Base-by-base conservation (phyloP, 1,140 invertebrate species). In the Capitella teleta region DNA sequence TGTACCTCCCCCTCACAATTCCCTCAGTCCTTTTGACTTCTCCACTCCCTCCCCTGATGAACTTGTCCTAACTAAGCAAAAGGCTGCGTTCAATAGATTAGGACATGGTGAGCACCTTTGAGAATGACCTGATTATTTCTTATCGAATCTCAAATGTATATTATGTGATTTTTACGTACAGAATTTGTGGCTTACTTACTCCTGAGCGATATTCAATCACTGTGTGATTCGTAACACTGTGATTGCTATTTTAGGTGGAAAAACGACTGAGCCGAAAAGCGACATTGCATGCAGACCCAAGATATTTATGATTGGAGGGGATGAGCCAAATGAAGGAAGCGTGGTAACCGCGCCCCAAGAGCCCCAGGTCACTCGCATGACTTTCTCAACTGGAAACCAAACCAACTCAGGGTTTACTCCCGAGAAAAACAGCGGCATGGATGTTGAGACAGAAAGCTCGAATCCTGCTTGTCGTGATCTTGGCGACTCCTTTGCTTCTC, bases 41-140 rank as follows among this genome's bases (percentile, higher is more conserved):
- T 68, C 74, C 30, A 74, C 68, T 42, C 76, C 76, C 2, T 83
- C 80, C 0, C 79, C 80, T 21, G 79, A 81, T 64, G 75, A 73
- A 59, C 58, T 72, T 34, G 68, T 79, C 34, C 60, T 70, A 52
- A 48, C 51, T 26, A 67, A 58, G 47, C 68, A 70, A 51, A 63
- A 56, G 23, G 54, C 40, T 41, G 68, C 68, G 18, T 60, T 60
- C 49, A 49, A 45, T 23, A 42, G 25, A 19, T 24, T 24, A 5
- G 38, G 38, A 44, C 10, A 51, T 43, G 38, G 46, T 53, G 28
- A 52, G 51, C 34, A 12, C 18, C 21, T 25, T 24, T 28, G 5
- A 21, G 28, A 32, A 19, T 2, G n/a, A 8, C 8, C 21, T 40
- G 5, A 10, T 21, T 16, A n/a, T 21, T 40, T 4, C 14, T 16